Conservation (phyloP, 1,140 invertebrate species). For the Coenobita brevimanus region DNA sequence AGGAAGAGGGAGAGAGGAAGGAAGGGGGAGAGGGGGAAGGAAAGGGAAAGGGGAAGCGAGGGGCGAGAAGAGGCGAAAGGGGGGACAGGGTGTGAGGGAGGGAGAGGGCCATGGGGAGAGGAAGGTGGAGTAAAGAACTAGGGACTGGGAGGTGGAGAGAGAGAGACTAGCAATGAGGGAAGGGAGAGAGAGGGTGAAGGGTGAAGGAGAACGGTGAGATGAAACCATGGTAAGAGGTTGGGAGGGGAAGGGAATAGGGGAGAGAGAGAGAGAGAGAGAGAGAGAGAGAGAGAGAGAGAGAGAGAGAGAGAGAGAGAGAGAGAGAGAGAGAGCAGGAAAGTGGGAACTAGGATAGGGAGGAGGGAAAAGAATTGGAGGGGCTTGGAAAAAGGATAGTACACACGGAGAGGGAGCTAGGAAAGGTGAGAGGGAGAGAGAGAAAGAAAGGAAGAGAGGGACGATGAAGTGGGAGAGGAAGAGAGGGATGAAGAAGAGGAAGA, state of each 20-base stretch:
- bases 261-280: neutral
- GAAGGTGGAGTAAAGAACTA: neutral
- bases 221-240: neutral
- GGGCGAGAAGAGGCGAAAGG: neutral
- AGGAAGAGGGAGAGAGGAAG: neutral
- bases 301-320: too few relatives aligned
- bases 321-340: neutral
- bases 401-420: neutral
- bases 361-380: neutral
- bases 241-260: too few relatives aligned
- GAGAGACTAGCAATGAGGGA: neutral
- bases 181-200: too few relatives aligned
- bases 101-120: neutral
- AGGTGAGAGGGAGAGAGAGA: too few relatives aligned
- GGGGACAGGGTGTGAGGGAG: neutral
- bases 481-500: neutral
- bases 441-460: neutral
- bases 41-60: neutral
- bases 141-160: neutral
- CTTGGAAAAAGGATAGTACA: neutral
- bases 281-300: neutral
- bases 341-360: neutral
- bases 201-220: neutral
- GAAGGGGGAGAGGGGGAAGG: slow-evolving; percentile 2
- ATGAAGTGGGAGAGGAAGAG: neutral